These are phyloP conservation scores for Siniperca scherzeri DNA, from an alignment of 2,797 vertebrate genomes.

Conservation along the genomic window DNA sequence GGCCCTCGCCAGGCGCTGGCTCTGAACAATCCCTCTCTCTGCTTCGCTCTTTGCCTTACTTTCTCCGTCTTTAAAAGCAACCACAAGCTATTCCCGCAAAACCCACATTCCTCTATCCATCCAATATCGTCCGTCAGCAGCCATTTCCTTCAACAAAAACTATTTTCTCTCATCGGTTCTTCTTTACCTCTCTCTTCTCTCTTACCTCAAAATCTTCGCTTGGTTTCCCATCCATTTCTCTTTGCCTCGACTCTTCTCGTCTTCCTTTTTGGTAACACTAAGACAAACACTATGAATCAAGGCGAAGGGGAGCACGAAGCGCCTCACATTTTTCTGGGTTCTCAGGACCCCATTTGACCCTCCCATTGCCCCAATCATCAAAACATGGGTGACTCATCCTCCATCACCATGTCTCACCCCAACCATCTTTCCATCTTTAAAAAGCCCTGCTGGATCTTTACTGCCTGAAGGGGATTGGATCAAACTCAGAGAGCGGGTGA, in stretches of 20 bases:
- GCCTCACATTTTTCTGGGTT: constrained; percentile 61
- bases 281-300: constrained; percentile 68
- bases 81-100: constrained; percentile 68
- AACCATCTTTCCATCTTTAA: constrained; percentile 46
- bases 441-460: constrained; percentile 48
- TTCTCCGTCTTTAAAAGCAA: constrained; percentile 69
- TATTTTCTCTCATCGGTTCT: not conserved
- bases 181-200: constrained; percentile 2
- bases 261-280: constrained; percentile 64
- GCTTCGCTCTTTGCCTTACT: constrained; percentile 62
- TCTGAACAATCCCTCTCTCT: constrained; percentile 84
- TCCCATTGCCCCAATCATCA: constrained; percentile 63
- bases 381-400: constrained; percentile 62
- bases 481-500: constrained; percentile 23
- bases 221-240: constrained; percentile 17
- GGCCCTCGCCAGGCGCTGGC: constrained; percentile 90
- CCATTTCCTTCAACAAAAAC: constrained; percentile 21
- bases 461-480: constrained; percentile 36
- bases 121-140: constrained; percentile 42
- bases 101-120: constrained; percentile 56
- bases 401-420: constrained; percentile 29
- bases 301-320: constrained; percentile 31
- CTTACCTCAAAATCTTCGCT: constrained; percentile 15
- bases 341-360: constrained; percentile 79
- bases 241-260: not conserved